Conservation (phyloP, 2,797 vertebrate genomes). For the Mareca strepera region DNA sequence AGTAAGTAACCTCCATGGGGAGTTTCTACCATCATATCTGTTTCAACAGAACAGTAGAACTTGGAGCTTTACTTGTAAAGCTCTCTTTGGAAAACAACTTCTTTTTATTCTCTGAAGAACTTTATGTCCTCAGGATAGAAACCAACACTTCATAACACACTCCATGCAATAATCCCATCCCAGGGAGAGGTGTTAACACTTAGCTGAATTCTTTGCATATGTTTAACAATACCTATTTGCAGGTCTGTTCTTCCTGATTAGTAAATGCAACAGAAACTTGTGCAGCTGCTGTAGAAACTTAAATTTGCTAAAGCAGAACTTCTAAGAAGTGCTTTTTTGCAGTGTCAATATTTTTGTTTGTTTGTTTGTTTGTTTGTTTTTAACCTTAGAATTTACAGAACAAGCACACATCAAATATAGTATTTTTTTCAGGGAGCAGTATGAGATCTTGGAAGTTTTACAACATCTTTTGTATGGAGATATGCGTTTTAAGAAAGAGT, state of each 20-base stretch:
- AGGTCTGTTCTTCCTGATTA: not conserved
- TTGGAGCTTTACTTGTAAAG: not conserved
- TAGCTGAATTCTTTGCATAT: fast-evolving
- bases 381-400: not conserved
- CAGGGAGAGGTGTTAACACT: not conserved
- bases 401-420: not conserved
- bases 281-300: not conserved
- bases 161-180: not conserved
- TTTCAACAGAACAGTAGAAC: not conserved
- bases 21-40: not conserved
- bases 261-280: not conserved
- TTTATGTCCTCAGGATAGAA: not conserved
- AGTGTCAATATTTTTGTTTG: not conserved
- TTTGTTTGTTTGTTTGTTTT: not conserved
- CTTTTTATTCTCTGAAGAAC: not conserved
- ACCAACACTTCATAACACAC: not conserved
- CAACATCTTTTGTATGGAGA: fast-evolving
- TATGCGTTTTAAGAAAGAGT: not conserved
- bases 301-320: not conserved
- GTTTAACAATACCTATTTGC: not conserved
- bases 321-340: not conserved
- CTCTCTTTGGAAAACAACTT: slow-evolving; percentile 10
- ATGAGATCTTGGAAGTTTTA: not conserved
- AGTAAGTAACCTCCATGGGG: slow-evolving; percentile 1
- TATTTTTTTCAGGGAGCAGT: not conserved